Base-by-base conservation (phyloP, 2,888 invertebrate species). In the Incurvaria masculella region DNA sequence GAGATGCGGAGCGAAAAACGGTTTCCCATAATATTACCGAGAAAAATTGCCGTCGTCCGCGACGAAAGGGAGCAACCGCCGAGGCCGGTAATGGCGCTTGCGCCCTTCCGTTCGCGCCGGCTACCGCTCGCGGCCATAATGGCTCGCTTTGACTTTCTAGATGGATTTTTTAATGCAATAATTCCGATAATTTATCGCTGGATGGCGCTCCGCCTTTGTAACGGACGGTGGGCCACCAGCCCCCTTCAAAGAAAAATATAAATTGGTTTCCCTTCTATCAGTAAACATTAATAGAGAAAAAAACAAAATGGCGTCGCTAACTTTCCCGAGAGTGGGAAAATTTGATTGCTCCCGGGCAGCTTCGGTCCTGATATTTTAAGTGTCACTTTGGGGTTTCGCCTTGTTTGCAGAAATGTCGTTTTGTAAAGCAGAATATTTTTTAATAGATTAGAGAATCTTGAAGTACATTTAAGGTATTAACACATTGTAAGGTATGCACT, bases 131-230 rank as follows among this genome's bases (percentile, higher is more conserved):
- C 65, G 59, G 63, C 65, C 64, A 64, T 82, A 79, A 76, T 72
- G 72, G 73, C 73, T 72, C 79, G 78, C 83, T 83, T 83, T 83
- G 83, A 83, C 82, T 83, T 79, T 81, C 81, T 80, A 83, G 83
- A 84, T 84, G 83, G 83, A 83, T 83, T 84, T 84, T 84, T 84
- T 84, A 84, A 84, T 84, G 83, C 83, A 84, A 84, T 83, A 83
- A 84, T 84, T 83, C 80, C 83, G 80, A 84, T 79, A 79, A 79
- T 79, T 79, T 79, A 76, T 79, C 70, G 73, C 75, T 74, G 73
- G 74, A 73, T 74, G 68, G 69, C 69, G 68, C 68, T 48, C 38
- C 42, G 68, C 65, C 72, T 75, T 76, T 75, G 76, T 74, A 68
- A 64, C 54, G 53, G 57, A 44, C 53, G 59, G 64, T 61, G 60